Percentiles rank a stretch among this genome's conserved stretches.
Evolutionary conservation across 2,888 invertebrate species (phyloP).

Genomic region (Metacarcinus magister): DNA sequence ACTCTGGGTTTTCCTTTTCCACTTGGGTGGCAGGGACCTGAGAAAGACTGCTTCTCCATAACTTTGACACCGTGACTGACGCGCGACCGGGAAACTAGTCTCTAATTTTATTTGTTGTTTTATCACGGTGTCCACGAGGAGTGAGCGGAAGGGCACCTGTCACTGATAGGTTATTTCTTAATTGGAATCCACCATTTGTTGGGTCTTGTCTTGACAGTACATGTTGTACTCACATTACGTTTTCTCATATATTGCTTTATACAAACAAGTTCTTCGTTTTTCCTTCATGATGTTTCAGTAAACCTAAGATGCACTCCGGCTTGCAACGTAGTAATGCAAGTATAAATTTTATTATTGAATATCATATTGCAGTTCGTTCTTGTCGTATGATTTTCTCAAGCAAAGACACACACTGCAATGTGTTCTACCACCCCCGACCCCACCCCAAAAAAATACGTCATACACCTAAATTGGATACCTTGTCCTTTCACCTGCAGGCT

Average conservation of each 20-base stretch:
- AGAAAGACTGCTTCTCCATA: conserved; percentile 29
- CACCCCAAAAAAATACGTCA: too few species aligned
- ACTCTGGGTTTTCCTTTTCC: background rate
- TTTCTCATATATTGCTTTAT: background rate
- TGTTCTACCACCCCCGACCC: too few species aligned
- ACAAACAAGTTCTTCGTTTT: background rate
- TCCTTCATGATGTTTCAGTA: background rate
- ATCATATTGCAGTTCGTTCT: background rate
- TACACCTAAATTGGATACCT: background rate
- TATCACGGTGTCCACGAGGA: conserved; percentile 21
- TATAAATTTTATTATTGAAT: conserved; percentile 11
- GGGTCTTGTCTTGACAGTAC: conserved; percentile 15
- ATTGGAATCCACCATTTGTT: conserved; percentile 33
- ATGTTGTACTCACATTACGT: background rate
- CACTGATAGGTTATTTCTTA: conserved; percentile 45
- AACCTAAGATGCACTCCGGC: background rate
- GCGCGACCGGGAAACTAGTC: background rate
- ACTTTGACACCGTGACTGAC: conserved; percentile 31
- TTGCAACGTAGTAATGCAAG: background rate
- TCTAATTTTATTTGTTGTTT: conserved; percentile 36
- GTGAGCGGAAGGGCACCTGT: background rate
- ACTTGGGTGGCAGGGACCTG: background rate
- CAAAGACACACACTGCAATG: background rate
- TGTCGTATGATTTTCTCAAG: background rate
- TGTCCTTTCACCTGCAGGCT: background rate